A percentile compares a stretch with the other conserved stretches of the same genome.
These are phyloP conservation scores for Anolis carolinensis DNA, from an alignment of 2,113 vertebrate genomes.

Conservation along the genomic window DNA sequence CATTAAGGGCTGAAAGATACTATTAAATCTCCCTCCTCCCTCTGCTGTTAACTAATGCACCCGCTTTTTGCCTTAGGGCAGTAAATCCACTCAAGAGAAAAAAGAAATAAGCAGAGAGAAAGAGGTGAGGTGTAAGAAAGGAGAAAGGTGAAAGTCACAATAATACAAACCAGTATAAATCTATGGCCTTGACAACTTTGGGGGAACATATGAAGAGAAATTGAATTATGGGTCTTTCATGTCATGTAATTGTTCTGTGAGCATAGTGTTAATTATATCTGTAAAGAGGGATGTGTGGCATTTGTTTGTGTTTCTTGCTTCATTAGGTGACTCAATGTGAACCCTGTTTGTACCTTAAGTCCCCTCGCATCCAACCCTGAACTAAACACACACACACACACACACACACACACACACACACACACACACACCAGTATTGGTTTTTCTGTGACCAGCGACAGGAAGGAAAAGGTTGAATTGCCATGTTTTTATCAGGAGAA, in stretches of 20 bases:
- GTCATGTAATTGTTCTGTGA: neutral
- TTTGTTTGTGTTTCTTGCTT: neutral
- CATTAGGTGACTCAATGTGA: neutral
- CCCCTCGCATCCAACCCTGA: neutral
- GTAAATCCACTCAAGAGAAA: neutral
- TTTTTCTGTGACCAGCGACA: neutral
- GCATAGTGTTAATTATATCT: no score
- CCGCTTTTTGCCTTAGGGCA: constrained; percentile 15
- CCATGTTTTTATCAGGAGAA: neutral
- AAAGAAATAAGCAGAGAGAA: constrained; percentile 12
- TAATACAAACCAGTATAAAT: neutral
- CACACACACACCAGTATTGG: neutral
- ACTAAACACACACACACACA: neutral
- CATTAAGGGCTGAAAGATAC: constrained; percentile 6
- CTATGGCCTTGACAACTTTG: neutral
- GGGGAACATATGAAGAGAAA: neutral
- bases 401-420: neutral
- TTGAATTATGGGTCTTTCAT: fast-evolving
- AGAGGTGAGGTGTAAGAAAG: neutral
- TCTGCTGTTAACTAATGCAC: constrained; percentile 1
- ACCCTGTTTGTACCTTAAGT: neutral
- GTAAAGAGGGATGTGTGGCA: neutral
- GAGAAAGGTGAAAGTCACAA: neutral
- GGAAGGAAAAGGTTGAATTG: neutral
- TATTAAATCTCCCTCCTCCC: constrained; percentile 29